Evolutionary conservation across 1,140 invertebrate genomes (phyloP).

Genomic region (Trichogramma pretiosum): DNA sequence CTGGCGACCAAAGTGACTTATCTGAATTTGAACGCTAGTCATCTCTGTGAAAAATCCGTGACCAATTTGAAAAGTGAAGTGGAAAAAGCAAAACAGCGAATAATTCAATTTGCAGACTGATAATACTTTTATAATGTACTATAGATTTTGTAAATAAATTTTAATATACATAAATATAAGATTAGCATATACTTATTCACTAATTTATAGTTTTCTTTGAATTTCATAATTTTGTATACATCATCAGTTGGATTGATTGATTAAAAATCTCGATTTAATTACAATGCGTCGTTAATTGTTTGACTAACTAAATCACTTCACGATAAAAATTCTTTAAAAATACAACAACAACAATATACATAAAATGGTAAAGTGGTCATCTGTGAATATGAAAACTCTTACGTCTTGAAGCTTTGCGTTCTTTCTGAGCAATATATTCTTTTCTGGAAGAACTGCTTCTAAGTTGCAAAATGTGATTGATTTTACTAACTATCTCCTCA

Average conservation of each 20-base stretch:
- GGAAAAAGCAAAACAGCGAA: conserved; percentile 8
- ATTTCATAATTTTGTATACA: no score
- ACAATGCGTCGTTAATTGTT: no score
- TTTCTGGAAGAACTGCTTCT: conserved; percentile 66
- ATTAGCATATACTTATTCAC: not conserved
- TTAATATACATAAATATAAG: conserved; percentile 8
- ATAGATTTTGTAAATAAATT: not conserved
- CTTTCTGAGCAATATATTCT: conserved; percentile 60
- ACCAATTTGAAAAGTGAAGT: conserved; percentile 21
- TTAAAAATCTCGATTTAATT: no score
- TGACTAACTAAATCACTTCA: conserved; percentile 1
- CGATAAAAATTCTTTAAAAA: conserved; percentile 15
- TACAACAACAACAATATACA: conserved; percentile 22
- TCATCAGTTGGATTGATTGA: no score
- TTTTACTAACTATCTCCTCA: conserved; percentile 75
- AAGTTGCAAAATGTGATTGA: conserved; percentile 79
- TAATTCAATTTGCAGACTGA: conserved; percentile 21
- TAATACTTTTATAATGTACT: not conserved
- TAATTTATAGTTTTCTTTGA: no score
- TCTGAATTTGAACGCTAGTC: conserved; percentile 17
- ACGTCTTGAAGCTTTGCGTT: conserved; percentile 52
- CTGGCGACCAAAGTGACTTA: conserved; percentile 17
- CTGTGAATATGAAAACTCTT: conserved; percentile 48
- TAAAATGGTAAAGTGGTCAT: conserved; percentile 30
- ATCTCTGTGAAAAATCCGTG: conserved; percentile 21